These are phyloP conservation scores for Melanotaenia boesemani DNA, from an alignment of 2,797 vertebrate species.

Conservation along the genomic window DNA sequence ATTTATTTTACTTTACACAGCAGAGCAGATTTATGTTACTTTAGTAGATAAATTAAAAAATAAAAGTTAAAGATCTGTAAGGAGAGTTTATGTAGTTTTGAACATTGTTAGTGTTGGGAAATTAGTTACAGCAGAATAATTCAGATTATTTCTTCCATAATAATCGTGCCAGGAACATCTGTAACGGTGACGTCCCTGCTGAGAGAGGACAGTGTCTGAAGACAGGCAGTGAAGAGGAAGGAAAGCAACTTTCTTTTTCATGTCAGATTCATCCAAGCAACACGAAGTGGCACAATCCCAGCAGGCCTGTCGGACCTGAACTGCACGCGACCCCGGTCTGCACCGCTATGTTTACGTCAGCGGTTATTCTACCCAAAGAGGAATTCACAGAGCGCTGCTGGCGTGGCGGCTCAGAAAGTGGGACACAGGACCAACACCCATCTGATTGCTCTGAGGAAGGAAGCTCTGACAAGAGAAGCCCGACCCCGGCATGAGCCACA, in stretches of 20 bases:
- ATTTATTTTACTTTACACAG: no score
- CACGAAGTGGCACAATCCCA: background rate
- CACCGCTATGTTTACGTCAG: constrained; percentile 27
- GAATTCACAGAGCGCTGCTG: constrained; percentile 11
- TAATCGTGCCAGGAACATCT: no score
- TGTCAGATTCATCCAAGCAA: background rate
- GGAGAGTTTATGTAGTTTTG: no score
- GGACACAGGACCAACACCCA: constrained; percentile 58
- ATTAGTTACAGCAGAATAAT: no score
- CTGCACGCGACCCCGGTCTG: constrained; percentile 39
- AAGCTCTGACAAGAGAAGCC: constrained; percentile 51
- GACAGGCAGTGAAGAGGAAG: background rate
- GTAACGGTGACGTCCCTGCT: no score
- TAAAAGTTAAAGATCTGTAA: no score
- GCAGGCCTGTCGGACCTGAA: constrained; percentile 21
- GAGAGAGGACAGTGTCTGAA: no score
- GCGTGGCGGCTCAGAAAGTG: constrained; percentile 34
- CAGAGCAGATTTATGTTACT: no score
- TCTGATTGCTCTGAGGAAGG: constrained; percentile 64
- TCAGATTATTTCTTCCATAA: no score
- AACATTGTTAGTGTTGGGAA: no score
- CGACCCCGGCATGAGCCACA: constrained; percentile 33
- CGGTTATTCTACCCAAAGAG: constrained; percentile 13
- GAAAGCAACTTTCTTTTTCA: constrained; percentile 15
- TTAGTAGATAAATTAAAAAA: no score